Base-by-base conservation (phyloP, 2,113 vertebrate species). In the Anarhynchus alexandrinus region DNA sequence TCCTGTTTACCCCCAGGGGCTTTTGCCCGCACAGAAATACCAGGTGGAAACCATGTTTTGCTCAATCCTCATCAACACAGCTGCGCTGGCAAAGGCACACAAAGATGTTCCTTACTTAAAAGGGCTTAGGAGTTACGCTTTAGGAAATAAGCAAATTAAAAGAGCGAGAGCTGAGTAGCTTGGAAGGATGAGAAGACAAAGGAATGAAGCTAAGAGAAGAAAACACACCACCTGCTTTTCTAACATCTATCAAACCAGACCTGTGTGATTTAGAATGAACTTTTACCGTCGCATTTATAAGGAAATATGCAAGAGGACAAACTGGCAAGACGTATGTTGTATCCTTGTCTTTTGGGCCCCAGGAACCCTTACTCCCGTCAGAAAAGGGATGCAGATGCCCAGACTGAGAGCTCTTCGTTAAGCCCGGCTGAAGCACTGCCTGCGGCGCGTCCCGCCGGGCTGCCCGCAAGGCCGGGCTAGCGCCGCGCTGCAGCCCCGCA, bases 261-360 rank as follows among this genome's bases (percentile, higher is more conserved):
- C 9, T 3, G 30, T 1, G 8, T 0, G 14, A 42, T 8, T 22
- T 9, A 21, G 58, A 62, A 11, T 1, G 23, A 80, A 17, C 29
- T 61, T 84, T 0, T 13, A 32, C 8, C 10, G 0, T 1, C 7
- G 9, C 0, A 14, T 9, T 27, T 11, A 5, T 1, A 49, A 27
- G 13, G 22, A 61, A 61, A 16, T 0, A 16, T 1, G n/a, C 11
- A 49, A 73, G 27, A 71, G 2, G 17, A 27, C 5, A 4, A 72
- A 20, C 15, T 5, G 21, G 19, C 8, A 51, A n/a, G 25, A 7
- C 11, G 9, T 0, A 13, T 3, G 0, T 1, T 4, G 7, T 4
- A 14, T 2, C 2, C 47, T 20, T 2, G 3, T 4, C n/a, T 23
- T 23, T 8, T 0, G 7, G 23, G 22, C 8, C 15, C 10, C 59